Evolutionary conservation across 2,797 vertebrate genomes (phyloP).

Genomic region (Liasis olivaceus): DNA sequence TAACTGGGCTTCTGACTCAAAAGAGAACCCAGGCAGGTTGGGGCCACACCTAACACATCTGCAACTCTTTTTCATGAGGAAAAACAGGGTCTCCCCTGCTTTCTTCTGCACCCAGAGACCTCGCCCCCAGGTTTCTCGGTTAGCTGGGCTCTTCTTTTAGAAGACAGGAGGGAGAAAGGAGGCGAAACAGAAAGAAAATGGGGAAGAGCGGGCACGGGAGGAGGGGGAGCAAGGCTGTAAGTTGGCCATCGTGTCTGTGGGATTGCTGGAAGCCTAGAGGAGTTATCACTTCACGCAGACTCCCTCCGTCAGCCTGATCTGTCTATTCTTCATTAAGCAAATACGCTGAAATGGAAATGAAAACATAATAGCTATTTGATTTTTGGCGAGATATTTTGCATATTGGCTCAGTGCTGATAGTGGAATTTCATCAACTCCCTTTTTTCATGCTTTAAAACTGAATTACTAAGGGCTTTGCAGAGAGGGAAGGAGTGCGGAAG

Average conservation of each 20-base stretch:
- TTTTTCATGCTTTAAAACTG: conserved; percentile 94
- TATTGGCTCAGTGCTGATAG: conserved; percentile 99
- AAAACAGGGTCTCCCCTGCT: background rate
- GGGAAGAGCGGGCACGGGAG: background rate
- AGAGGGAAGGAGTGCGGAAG: conserved; percentile 70
- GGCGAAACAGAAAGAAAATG: background rate
- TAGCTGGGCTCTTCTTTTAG: background rate
- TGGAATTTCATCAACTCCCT: conserved; percentile 99
- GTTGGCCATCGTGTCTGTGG: conserved; percentile 82
- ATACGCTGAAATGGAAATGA: conserved; percentile 99
- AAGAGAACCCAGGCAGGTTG: fast-evolving
- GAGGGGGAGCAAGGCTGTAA: conserved; percentile 60
- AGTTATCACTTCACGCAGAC: conserved; percentile 96
- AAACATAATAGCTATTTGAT: conserved; percentile 99
- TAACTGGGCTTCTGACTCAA: background rate
- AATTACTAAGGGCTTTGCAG: conserved; percentile 88
- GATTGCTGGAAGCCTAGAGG: conserved; percentile 91
- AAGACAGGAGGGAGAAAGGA: background rate
- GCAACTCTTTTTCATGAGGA: background rate
- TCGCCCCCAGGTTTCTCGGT: background rate
- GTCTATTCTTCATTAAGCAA: conserved; percentile 99
- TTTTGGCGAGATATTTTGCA: conserved; percentile 99
- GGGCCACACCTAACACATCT: background rate
- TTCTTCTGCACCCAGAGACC: background rate
- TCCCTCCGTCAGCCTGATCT: conserved; percentile 91